Evolutionary conservation across 2,888 invertebrate genomes (phyloP), one percentile per base, ranked within the genome.

Genomic region (Hydraecia micacea): DNA sequence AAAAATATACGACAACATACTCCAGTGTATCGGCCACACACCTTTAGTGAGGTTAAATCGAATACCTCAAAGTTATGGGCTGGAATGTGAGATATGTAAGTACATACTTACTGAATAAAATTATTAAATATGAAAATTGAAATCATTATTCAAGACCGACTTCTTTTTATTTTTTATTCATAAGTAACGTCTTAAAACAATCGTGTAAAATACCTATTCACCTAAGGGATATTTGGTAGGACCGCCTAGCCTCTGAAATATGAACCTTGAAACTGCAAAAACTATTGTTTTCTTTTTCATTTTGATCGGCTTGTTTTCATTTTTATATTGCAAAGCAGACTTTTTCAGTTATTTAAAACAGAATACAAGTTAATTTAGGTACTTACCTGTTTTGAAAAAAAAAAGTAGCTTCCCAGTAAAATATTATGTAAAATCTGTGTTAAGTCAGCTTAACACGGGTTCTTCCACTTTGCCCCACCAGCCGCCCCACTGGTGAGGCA

Each of bases 41-140:
- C 99, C 99, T 0, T 91, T 99, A 89, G 97, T 99, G 1, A 97
- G 97, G 87, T 95, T 99, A 36, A 98, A 98, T 91, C 97, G 97
- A 86, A 98, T 99, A 90, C 98, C 98, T 0, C 97, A 98, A 93
- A 95, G 97, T 68, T 97, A 97, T 92, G 98, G 98, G 46, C 97
- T 99, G 68, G 97, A 98, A 93, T 99, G 99, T 92, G 98, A 99
- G 95, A 97, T 99, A 91, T 98, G 98, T 98, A 97, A 98, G 98
- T 98, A 78, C 67, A 69, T 77, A 74, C 1, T 13, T 46, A 15
- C n/a, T 66, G 28, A 39, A n/a, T 39, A 46, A 25, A n/a, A 25
- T 49, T 0, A 68, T 28, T 18, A 28, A 28, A 32, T 25, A 36
- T 36, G 6, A 69, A 36, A 18, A 36, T 6, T n/a, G 36, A n/a